These are phyloP conservation scores for Zalophus californianus DNA, from an alignment of 2,797 vertebrate species.

Conservation along the genomic window DNA sequence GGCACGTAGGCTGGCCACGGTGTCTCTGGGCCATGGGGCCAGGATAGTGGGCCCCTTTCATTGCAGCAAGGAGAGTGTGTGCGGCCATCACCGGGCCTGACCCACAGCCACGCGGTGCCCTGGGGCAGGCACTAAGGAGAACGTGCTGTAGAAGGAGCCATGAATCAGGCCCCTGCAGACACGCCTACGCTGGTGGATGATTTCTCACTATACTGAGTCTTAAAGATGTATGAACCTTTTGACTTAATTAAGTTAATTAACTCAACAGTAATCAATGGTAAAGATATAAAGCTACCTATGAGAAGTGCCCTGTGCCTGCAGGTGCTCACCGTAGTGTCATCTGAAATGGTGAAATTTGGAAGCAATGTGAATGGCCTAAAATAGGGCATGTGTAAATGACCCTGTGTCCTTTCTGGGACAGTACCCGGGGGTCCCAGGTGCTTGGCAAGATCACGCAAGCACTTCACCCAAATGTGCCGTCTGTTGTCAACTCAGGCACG, in stretches of 20 bases:
- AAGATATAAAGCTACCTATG: accelerated
- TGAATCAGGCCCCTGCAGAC: not conserved
- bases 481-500: accelerated
- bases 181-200: accelerated
- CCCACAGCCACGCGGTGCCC: not conserved
- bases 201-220: not conserved
- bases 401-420: accelerated
- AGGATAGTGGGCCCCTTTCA: accelerated
- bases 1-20: accelerated
- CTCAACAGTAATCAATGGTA: accelerated
- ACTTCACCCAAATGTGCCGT: accelerated
- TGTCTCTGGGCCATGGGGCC: not conserved
- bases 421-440: not conserved
- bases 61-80: not conserved
- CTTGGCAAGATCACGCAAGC: accelerated
- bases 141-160: not conserved
- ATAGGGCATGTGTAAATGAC: accelerated
- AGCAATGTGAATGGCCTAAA: not conserved
- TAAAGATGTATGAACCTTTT: accelerated
- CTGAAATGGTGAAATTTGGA: not conserved
- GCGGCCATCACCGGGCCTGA: no score
- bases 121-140: not conserved
- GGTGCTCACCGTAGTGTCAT: accelerated
- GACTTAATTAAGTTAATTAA: no score
- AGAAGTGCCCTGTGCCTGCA: not conserved